A percentile compares a stretch with the other conserved stretches of the same genome.
These are phyloP conservation scores for Speoplatyrhinus poulsoni DNA, from an alignment of 2,113 vertebrate species.

Conservation along the genomic window DNA sequence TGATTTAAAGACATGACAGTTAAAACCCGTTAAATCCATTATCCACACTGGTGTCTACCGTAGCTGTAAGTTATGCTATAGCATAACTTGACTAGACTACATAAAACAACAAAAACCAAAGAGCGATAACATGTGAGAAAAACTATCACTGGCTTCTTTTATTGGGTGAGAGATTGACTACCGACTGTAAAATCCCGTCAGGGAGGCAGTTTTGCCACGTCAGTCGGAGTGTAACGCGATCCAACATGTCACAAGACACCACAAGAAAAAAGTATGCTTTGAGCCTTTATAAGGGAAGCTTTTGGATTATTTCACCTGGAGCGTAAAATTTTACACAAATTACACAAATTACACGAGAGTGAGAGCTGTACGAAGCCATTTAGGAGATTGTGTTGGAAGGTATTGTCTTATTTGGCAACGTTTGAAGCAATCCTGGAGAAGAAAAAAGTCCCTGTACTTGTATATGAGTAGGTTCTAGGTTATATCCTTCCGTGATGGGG, in stretches of 20 bases:
- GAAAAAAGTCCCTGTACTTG: slow-evolving; percentile 26
- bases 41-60: slow-evolving; percentile 28
- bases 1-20: slow-evolving; percentile 45
- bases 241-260: slow-evolving; percentile 47
- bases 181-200: slow-evolving; percentile 56
- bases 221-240: slow-evolving; percentile 49
- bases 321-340: background rate
- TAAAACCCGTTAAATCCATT: slow-evolving; percentile 65
- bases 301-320: slow-evolving; percentile 13
- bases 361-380: slow-evolving; percentile 1
- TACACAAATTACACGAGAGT: background rate
- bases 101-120: slow-evolving; percentile 48
- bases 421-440: slow-evolving; percentile 9
- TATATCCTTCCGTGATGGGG: slow-evolving; percentile 42
- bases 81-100: background rate
- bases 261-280: slow-evolving; percentile 12
- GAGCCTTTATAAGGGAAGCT: slow-evolving; percentile 21
- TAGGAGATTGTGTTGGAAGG: slow-evolving; percentile 1
- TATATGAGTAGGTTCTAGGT: slow-evolving; percentile 22
- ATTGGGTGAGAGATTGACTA: slow-evolving; percentile 69
- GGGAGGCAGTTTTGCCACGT: slow-evolving; percentile 40
- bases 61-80: no score
- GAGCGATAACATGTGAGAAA: slow-evolving; percentile 68
- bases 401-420: slow-evolving; percentile 8
- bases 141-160: slow-evolving; percentile 47